Evolutionary conservation across 2,797 vertebrate species (phyloP).

Genomic region (Denticeps clupeoides): DNA sequence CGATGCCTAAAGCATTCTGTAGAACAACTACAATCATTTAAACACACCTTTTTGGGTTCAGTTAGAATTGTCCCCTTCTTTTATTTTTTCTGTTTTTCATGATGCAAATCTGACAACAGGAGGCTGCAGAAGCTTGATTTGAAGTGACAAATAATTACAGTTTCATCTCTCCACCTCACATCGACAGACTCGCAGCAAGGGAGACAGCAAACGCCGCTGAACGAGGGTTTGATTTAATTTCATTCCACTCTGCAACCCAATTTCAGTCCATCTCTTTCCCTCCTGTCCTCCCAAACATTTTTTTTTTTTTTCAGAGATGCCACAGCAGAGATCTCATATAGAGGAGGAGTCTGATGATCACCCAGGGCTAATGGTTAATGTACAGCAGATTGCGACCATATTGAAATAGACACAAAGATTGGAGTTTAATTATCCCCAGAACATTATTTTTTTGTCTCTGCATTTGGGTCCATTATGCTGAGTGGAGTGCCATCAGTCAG

Average conservation of each 20-base stretch:
- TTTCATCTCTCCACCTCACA: slow-evolving; percentile 22
- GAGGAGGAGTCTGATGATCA: slow-evolving; percentile 46
- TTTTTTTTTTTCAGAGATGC: slow-evolving; percentile 13
- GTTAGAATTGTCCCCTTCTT: no score
- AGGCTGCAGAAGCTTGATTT: not conserved
- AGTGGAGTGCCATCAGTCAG: slow-evolving; percentile 20
- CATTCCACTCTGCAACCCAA: not conserved
- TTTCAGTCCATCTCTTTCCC: not conserved
- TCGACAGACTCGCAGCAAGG: slow-evolving; percentile 1
- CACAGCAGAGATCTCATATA: slow-evolving; percentile 31
- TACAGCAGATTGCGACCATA: slow-evolving; percentile 50
- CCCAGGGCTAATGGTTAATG: slow-evolving; percentile 49
- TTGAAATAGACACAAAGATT: slow-evolving; percentile 34
- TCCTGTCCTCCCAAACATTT: no score
- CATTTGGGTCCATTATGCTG: slow-evolving; percentile 17
- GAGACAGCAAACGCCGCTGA: slow-evolving; percentile 7
- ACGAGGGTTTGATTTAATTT: slow-evolving; percentile 19
- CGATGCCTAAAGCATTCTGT: not conserved
- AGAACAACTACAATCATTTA: no score
- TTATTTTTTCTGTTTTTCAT: no score
- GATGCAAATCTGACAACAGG: no score
- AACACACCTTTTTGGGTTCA: no score
- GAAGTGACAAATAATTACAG: slow-evolving; percentile 24
- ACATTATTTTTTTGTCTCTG: slow-evolving; percentile 37
- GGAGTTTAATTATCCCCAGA: slow-evolving; percentile 46